A percentile compares a stretch with the other conserved stretches of the same genome.
These are phyloP conservation scores for Aphrophora alni DNA, from an alignment of 2,888 invertebrate genomes.

Conservation along the genomic window DNA sequence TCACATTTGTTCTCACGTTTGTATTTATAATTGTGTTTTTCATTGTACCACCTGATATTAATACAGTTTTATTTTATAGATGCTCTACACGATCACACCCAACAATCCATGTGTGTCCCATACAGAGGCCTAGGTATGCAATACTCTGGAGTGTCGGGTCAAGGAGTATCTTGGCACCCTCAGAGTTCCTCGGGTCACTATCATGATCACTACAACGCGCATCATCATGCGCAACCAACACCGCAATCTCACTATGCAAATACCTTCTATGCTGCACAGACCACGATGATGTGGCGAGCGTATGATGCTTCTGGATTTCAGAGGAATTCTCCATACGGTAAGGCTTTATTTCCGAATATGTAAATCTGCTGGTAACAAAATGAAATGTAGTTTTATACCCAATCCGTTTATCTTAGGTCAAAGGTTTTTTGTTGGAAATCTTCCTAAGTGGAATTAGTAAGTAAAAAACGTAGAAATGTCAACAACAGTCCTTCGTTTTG, in stretches of 20 bases:
- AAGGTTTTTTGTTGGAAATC: too few species aligned
- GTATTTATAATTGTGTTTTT: too few species aligned
- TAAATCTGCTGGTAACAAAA: too few species aligned
- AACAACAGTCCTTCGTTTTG: too few species aligned
- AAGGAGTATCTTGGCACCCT: constrained; percentile 58
- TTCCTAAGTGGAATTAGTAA: too few species aligned
- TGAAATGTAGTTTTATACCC: too few species aligned
- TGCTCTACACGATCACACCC: constrained; percentile 48
- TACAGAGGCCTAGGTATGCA: constrained; percentile 64
- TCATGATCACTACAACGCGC: constrained; percentile 43
- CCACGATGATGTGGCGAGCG: constrained; percentile 80
- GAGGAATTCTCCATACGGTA: constrained; percentile 81
- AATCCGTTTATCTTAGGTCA: too few species aligned
- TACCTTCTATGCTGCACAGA: constrained; percentile 81
- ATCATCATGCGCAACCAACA: background rate
- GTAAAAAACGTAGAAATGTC: too few species aligned
- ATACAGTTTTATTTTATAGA: background rate
- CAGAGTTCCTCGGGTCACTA: constrained; percentile 30
- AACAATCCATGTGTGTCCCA: constrained; percentile 72
- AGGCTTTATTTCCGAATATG: too few species aligned
- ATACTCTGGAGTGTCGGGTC: constrained; percentile 58
- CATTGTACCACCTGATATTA: too few species aligned
- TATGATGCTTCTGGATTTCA: constrained; percentile 81
- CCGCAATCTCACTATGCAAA: constrained; percentile 59
- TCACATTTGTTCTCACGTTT: too few species aligned